Evolutionary conservation across 2,797 vertebrate species (phyloP).

Genomic region (Myotis planiceps): DNA sequence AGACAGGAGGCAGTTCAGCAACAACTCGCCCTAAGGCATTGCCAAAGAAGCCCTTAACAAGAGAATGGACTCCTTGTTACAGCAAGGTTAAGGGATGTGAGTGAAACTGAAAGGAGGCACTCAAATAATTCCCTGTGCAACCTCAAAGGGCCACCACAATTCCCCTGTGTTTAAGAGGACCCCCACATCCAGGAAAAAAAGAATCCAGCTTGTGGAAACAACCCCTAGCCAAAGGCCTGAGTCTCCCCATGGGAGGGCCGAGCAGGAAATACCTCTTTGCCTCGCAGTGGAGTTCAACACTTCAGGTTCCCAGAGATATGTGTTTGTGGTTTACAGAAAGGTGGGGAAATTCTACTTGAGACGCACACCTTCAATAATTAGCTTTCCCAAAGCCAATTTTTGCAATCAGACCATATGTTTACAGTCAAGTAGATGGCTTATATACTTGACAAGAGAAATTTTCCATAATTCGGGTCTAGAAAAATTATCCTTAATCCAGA

Average conservation of each 20-base stretch:
- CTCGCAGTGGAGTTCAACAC: conserved; percentile 48
- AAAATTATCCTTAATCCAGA: conserved; percentile 78
- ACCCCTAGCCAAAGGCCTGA: conserved; percentile 28
- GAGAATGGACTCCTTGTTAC: conserved; percentile 72
- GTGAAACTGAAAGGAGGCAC: conserved; percentile 69
- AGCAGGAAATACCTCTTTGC: conserved; percentile 72
- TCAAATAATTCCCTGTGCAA: conserved; percentile 71
- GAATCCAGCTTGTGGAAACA: conserved; percentile 68
- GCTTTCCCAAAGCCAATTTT: conserved; percentile 49
- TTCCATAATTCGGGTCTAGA: conserved; percentile 72
- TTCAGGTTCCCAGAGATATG: conserved; percentile 55
- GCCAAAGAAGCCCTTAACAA: conserved; percentile 58
- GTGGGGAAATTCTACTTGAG: conserved; percentile 61
- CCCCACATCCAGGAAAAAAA: conserved; percentile 63
- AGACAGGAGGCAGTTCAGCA: conserved; percentile 51
- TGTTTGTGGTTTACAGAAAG: conserved; percentile 76
- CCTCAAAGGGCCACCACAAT: conserved; percentile 73
- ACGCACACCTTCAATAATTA: conserved; percentile 70
- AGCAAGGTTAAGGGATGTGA: not conserved
- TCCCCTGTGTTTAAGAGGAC: conserved; percentile 72
- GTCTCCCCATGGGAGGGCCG: conserved; percentile 45
- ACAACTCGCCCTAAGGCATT: not conserved
- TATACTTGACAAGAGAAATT: conserved; percentile 70
- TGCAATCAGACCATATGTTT: conserved; percentile 73
- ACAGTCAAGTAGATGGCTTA: conserved; percentile 45